phyloP scores from a whole-genome alignment of 1,140 invertebrate species.

The Zaprionus taronus region DNA sequence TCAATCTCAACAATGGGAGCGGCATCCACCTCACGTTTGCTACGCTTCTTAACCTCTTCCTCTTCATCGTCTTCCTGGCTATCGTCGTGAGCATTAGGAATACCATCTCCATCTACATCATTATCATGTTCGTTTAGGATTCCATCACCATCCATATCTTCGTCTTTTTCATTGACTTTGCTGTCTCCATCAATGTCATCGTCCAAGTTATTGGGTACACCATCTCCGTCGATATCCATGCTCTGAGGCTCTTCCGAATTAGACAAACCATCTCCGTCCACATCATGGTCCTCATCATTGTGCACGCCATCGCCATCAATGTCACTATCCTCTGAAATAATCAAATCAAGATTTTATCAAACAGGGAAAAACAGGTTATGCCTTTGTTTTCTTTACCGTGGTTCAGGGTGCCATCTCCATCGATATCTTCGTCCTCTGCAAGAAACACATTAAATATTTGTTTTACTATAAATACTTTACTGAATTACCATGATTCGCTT shows the following conservation, averaged over 20 bases:
- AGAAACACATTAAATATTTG: conserved; percentile 55
- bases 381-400: conserved; percentile 37
- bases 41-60: conserved; percentile 62
- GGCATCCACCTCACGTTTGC: conserved; percentile 84
- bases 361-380: too few species aligned
- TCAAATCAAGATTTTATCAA: not conserved
- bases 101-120: conserved; percentile 84
- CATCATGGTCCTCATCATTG: conserved; percentile 65
- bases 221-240: conserved; percentile 80
- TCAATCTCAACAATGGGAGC: conserved; percentile 59
- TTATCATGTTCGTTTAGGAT: conserved; percentile 79
- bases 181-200: conserved; percentile 56
- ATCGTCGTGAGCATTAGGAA: conserved; percentile 74
- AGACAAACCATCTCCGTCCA: conserved; percentile 67
- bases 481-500: conserved; percentile 71
- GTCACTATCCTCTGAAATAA: conserved; percentile 52
- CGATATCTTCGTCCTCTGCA: conserved; percentile 60
- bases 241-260: conserved; percentile 76
- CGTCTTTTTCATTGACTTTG: conserved; percentile 57
- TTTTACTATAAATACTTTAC: conserved; percentile 84
- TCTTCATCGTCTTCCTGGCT: conserved; percentile 55
- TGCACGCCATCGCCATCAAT: conserved; percentile 73
- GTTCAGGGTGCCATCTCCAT: conserved; percentile 61
- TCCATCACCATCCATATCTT: conserved; percentile 75
- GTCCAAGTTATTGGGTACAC: conserved; percentile 69